Evolutionary conservation across 2,888 invertebrate genomes (phyloP), one percentile per base, ranked within the genome.

Genomic region (Argynnis bischoffii): DNA sequence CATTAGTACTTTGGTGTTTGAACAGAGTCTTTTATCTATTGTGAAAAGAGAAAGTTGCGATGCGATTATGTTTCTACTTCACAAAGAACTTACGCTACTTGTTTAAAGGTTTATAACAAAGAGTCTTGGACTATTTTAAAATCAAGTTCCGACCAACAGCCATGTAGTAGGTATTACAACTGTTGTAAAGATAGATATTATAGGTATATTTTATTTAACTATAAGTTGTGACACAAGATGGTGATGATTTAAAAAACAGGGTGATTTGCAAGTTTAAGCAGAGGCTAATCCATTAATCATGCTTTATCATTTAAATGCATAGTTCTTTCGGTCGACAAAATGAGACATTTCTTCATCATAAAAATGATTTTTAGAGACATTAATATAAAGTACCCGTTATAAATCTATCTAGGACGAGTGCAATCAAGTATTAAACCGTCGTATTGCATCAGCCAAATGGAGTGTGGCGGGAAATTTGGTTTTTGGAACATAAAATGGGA

Each of bases 361-460:
- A 70, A 71, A 60, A 55, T 63, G 55, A 71, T 67, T 68, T 74
- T 70, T 70, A 69, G 61, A 64, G 69, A 71, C 15, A 51, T 41
- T 14, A 64, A 1, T 46, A 66, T 35, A 72, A 71, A 73, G 65
- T 65, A 59, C 16, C 69, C 65, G 72, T 67, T 72, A 72, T 75
- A 75, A 75, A 75, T 76, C 71, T 74, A 74, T 75, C 67, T 72
- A 73, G 74, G 73, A 69, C 71, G 71, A 75, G 71, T 72, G 72
- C 73, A 79, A 76, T 73, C 73, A 73, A 77, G 76, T 74, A 74
- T 76, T 76, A 78, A 78, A 77, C 77, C 74, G 75, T 78, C 77
- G 75, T 77, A 76, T 77, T 79, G 76, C 77, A 79, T 79, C 78
- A 76, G 77, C 75, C 76, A 77, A 81, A 84, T 83, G 78, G 78